Base-by-base conservation (phyloP, 2,888 invertebrate species). In the Noctua janthe region DNA sequence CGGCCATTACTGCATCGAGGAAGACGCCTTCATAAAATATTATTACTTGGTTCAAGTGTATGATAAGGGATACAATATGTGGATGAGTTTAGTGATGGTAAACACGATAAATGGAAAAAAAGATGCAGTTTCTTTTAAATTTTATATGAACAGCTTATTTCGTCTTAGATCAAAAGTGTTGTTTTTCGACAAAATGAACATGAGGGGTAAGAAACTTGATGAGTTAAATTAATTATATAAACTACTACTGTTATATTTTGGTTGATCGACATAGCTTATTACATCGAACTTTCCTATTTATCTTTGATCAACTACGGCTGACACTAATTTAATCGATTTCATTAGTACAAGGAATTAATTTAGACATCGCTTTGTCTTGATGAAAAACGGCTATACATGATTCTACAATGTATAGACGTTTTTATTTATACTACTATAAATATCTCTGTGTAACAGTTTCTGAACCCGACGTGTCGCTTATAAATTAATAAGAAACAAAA, bases 21-120 rank as follows among this genome's bases (percentile, higher is more conserved):
- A 85, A 84, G 81, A 78, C 66, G 81, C 71, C 81, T 82, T 84
- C 74, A 83, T 86, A 83, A 87, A 85, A 87, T 89, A 87, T 84
- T 88, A 86, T 88, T 81, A 83, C 62, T 67, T 71, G 73, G 71
- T 77, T 64, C 62, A 78, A 84, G 72, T 87, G 67, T 56, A 54
- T 43, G 73, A 59, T 76, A 75, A 39, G 56, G 47, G 74, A 56
- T 77, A 49, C 70, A 77, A 75, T 81, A 73, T 85, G 66, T 74
- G 47, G 59, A 66, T 23, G 54, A 51, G 29, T 51, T 47, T 51
- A 51, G 56, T 35, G 43, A 39, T 20, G 13, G n/a, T 39, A 59
- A 76, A 51, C 8, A 39, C 13, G 15, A 43, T 54, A 56, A 2
- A 62, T 49, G 29, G 10, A 39, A 82, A 49, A 76, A 59, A 78